Base-by-base conservation (phyloP, 2,888 invertebrate genomes). In the Apamea anceps region DNA sequence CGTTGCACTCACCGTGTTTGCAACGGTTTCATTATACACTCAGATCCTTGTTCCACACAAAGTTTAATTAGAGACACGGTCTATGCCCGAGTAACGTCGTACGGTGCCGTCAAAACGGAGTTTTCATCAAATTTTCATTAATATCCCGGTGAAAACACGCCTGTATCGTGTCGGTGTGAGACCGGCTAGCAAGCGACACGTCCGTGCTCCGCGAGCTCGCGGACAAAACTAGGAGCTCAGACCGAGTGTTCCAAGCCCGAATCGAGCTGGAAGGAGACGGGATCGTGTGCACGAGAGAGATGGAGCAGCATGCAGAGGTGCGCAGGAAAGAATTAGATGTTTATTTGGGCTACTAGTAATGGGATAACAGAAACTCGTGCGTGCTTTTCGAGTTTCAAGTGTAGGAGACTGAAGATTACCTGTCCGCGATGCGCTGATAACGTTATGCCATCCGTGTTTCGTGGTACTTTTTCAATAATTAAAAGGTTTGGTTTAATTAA, bases 311-410 rank as follows among this genome's bases (percentile, higher is more conserved):
- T 95, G 95, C 95, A 95, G 96, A 96, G 96, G 96, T 96, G 96
- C 96, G 96, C 96, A 96, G 94, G 94, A 95, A 96, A 96, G 95
- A 96, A 96, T 96, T 96, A 95, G 95, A 96, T 96, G 97, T 96
- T 96, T 96, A 96, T 96, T 95, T 95, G 95, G 95, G 93, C 93
- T 94, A 93, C 94, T 93, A 93, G 95, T 95, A 95, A 95, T 94
- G 92, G 94, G 96, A 95, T 95, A 95, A 95, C 94, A 94, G 93
- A 93, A 93, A 93, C 92, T 92, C 91, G 93, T 93, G 93, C 92
- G 93, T 92, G 93, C 93, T 94, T 94, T 94, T 93, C 91, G 93
- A 93, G 93, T 93, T 94, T 93, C 91, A 90, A 93, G 94, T 93
- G 91, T 91, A 79, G 80, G 79, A 86, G 83, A 80, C 86, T 87